A percentile compares a stretch with the other conserved stretches of the same genome.
Conservation (phyloP, 2,797 vertebrate genomes). For the Poeciliopsis turneri region DNA sequence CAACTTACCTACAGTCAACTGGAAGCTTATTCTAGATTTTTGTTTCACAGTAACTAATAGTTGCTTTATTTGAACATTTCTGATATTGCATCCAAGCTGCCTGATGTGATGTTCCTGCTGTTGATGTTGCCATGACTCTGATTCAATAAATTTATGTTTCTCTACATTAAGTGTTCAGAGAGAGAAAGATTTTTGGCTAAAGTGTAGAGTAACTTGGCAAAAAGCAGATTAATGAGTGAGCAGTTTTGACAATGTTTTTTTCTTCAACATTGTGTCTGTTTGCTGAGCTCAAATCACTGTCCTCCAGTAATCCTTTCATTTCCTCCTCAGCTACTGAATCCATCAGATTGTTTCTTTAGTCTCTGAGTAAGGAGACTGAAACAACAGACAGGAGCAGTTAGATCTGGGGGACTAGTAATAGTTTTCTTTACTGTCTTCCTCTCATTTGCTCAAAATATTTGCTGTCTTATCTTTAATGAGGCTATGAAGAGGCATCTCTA, state of each 20-base stretch:
- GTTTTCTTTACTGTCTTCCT: neutral
- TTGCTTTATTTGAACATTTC: neutral
- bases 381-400: neutral
- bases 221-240: conserved; percentile 16
- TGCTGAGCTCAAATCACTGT: conserved; percentile 44
- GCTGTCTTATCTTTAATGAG: neutral
- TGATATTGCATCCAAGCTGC: neutral
- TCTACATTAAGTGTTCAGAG: neutral
- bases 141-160: neutral
- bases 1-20: no score
- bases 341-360: conserved; percentile 54
- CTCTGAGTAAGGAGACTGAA: neutral
- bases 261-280: conserved; percentile 57
- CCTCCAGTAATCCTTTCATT: conserved; percentile 62
- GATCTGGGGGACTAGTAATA: neutral
- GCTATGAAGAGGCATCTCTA: neutral
- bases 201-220: neutral
- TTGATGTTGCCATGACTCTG: neutral
- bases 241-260: conserved; percentile 41
- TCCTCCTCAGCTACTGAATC: conserved; percentile 45
- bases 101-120: neutral
- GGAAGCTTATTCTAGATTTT: no score
- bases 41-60: no score
- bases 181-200: neutral
- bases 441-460: neutral